Conservation (phyloP, 2,888 invertebrate species). For the Pristionchus mayeri region DNA sequence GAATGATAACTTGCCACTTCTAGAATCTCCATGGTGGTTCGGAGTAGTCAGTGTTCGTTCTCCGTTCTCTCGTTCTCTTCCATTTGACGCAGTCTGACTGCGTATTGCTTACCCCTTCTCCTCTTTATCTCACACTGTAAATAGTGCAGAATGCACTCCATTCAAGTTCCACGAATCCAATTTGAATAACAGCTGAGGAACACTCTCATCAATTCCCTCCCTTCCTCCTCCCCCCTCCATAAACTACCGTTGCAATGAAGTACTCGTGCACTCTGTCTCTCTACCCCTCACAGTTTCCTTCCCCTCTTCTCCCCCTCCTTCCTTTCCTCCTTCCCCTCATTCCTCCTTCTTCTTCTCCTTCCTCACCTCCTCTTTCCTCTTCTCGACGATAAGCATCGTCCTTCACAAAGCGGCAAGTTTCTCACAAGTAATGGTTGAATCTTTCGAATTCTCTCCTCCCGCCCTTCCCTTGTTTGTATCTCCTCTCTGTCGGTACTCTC, state of each 20-base stretch:
- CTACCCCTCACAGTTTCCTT: not conserved
- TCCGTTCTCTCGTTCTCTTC: too few relatives aligned
- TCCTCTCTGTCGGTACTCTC: slow-evolving; percentile 29
- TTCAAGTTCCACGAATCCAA: too few relatives aligned
- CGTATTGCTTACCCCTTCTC: too few relatives aligned
- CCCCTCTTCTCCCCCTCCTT: not conserved
- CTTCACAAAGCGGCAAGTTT: slow-evolving; percentile 28
- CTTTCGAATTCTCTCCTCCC: slow-evolving; percentile 12
- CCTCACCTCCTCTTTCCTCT: not conserved
- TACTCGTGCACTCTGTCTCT: not conserved
- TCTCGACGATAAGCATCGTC: slow-evolving; percentile 18
- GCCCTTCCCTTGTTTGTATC: slow-evolving; percentile 17
- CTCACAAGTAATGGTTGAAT: slow-evolving; percentile 12
- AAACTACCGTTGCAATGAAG: not conserved
- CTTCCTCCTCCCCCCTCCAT: not conserved
- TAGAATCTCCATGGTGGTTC: too few relatives aligned
- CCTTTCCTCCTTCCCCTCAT: not conserved
- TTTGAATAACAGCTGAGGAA: too few relatives aligned
- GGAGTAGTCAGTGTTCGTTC: too few relatives aligned
- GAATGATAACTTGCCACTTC: too few relatives aligned
- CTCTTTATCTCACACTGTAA: too few relatives aligned
- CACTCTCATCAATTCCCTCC: not conserved
- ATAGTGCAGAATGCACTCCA: too few relatives aligned
- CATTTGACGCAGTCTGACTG: too few relatives aligned
- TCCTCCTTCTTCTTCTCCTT: not conserved